Conservation (phyloP, 2,797 vertebrate genomes). For the Tokudaia tokunoshimensis region DNA sequence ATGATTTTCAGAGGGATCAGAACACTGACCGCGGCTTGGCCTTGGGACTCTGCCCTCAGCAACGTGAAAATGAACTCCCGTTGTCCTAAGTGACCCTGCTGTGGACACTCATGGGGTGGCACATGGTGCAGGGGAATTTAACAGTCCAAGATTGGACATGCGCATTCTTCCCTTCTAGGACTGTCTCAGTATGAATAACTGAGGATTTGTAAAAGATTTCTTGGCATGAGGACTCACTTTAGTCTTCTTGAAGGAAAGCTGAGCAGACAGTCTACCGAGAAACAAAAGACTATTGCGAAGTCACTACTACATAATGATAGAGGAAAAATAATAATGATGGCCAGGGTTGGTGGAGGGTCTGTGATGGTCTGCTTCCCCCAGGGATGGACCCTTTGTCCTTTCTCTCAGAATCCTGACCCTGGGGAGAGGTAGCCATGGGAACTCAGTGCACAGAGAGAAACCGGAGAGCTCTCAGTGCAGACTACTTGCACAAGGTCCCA, state of each 20-base stretch:
- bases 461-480: not conserved
- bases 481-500: not conserved
- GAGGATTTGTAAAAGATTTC: not conserved
- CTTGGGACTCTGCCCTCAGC: not conserved
- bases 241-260: not conserved
- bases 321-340: not conserved
- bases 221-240: not conserved
- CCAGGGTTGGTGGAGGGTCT: fast-evolving
- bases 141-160: not conserved
- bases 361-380: fast-evolving
- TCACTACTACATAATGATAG: fast-evolving
- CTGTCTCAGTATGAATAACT: not conserved
- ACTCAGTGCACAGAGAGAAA: not conserved
- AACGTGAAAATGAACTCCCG: not conserved
- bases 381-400: not conserved
- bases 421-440: not conserved
- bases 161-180: not conserved
- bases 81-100: not conserved
- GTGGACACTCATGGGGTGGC: fast-evolving
- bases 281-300: not conserved
- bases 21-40: too few relatives aligned
- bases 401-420: not conserved
- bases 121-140: not conserved
- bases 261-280: too few relatives aligned
- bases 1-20: fast-evolving